A percentile compares a stretch with the other conserved stretches of the same genome.
These are phyloP conservation scores for Willisornis vidua DNA, from an alignment of 2,113 vertebrate species.

Conservation along the genomic window DNA sequence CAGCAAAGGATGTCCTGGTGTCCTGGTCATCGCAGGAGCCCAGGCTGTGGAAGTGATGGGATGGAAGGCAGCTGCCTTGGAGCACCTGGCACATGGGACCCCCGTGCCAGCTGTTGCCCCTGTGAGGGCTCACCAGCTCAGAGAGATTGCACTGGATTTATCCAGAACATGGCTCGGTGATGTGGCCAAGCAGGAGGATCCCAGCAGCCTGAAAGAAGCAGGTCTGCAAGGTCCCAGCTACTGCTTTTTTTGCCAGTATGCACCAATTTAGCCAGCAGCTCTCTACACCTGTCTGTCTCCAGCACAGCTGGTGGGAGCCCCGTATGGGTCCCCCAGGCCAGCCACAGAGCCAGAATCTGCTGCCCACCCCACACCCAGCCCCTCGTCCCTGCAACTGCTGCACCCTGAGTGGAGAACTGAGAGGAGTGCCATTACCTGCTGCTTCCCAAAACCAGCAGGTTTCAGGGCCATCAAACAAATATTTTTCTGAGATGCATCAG, in stretches of 20 bases:
- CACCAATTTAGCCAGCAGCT: neutral
- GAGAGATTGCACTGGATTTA: neutral
- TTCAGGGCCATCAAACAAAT: neutral
- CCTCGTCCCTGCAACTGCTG: neutral
- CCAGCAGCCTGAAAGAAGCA: neutral
- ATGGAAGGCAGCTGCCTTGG: neutral
- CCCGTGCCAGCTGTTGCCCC: fast-evolving
- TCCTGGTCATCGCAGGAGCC: neutral
- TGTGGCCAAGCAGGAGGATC: fast-evolving
- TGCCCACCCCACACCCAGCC: neutral
- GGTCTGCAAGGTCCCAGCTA: neutral
- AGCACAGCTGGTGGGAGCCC: neutral
- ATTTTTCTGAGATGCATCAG: neutral
- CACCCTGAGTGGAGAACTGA: neutral
- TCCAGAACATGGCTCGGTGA: fast-evolving
- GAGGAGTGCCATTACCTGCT: neutral
- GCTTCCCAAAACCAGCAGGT: neutral
- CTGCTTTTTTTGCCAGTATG: neutral
- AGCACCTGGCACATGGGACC: neutral
- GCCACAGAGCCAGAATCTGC: neutral
- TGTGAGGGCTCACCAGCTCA: fast-evolving
- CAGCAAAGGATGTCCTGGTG: neutral
- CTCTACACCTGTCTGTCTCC: neutral
- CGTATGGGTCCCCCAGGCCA: neutral
- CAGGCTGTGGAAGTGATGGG: neutral